phyloP scores from a whole-genome alignment of 2,888 invertebrate genomes.

The Melanchra persicariae region DNA sequence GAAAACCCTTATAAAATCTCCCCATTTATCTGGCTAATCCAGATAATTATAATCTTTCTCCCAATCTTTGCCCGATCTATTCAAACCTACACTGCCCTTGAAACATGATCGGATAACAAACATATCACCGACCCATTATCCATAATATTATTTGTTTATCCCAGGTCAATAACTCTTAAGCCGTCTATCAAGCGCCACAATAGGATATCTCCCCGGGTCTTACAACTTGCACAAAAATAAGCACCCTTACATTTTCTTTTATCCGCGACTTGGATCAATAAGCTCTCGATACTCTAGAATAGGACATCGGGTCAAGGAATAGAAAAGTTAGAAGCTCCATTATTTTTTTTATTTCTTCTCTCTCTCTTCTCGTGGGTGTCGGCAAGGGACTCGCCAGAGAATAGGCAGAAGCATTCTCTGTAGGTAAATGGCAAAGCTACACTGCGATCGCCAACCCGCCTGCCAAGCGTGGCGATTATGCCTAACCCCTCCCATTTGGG shows the following conservation, averaged over 20 bases:
- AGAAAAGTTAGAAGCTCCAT: constrained; percentile 31
- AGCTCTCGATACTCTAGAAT: constrained; percentile 33
- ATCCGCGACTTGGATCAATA: constrained; percentile 43
- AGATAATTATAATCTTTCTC: too few species aligned
- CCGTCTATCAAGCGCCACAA: constrained; percentile 31
- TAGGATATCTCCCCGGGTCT: constrained; percentile 29
- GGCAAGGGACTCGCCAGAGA: too few species aligned
- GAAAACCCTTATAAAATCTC: too few species aligned
- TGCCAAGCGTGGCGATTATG: too few species aligned
- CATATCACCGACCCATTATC: not conserved
- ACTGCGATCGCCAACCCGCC: too few species aligned
- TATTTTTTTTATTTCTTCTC: too few species aligned
- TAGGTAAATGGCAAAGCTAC: too few species aligned
- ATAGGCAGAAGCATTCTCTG: too few species aligned
- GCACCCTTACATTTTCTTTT: constrained; percentile 47
- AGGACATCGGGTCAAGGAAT: constrained; percentile 1
- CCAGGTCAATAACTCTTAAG: constrained; percentile 26
- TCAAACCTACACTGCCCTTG: not conserved
- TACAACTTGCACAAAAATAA: constrained; percentile 52
- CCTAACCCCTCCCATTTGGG: too few species aligned
- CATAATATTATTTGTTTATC: constrained; percentile 18
- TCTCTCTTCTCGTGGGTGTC: too few species aligned
- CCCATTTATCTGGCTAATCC: not conserved
- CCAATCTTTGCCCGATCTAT: not conserved
- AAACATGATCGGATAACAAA: not conserved